phyloP scores from a whole-genome alignment of 2,113 vertebrate species.

The Zosterops japonicus region DNA sequence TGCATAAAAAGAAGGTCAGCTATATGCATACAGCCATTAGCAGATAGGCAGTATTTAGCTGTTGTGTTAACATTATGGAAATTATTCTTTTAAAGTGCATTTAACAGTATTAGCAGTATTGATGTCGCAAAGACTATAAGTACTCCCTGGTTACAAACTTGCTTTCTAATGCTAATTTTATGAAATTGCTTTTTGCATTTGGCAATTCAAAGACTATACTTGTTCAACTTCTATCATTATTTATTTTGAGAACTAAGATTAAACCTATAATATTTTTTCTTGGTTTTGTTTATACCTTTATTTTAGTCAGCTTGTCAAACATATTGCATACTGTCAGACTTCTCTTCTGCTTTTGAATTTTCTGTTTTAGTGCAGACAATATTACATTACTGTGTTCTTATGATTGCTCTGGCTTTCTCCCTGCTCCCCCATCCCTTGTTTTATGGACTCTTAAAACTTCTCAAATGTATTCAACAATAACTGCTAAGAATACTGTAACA shows the following conservation, averaged over 20 bases:
- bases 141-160: not conserved
- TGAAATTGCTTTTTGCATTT: not conserved
- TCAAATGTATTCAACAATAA: not conserved
- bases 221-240: not conserved
- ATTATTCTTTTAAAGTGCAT: conserved; percentile 10
- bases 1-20: not conserved
- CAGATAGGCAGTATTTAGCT: not conserved
- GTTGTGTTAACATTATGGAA: conserved; percentile 32
- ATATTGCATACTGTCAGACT: not conserved
- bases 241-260: not conserved
- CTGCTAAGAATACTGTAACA: not conserved
- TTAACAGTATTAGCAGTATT: not conserved
- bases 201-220: not conserved
- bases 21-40: not conserved
- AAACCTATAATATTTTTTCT: not conserved
- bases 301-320: not conserved
- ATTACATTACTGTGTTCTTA: not conserved
- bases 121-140: not conserved
- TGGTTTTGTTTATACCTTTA: not conserved
- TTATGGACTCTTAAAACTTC: not conserved
- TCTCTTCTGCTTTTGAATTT: not conserved
- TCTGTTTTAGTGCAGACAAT: not conserved
- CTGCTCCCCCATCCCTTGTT: not conserved
- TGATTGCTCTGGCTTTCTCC: not conserved
- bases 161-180: not conserved